These are phyloP conservation scores for Malurus melanocephalus DNA, from an alignment of 2,113 vertebrate genomes.

Conservation along the genomic window DNA sequence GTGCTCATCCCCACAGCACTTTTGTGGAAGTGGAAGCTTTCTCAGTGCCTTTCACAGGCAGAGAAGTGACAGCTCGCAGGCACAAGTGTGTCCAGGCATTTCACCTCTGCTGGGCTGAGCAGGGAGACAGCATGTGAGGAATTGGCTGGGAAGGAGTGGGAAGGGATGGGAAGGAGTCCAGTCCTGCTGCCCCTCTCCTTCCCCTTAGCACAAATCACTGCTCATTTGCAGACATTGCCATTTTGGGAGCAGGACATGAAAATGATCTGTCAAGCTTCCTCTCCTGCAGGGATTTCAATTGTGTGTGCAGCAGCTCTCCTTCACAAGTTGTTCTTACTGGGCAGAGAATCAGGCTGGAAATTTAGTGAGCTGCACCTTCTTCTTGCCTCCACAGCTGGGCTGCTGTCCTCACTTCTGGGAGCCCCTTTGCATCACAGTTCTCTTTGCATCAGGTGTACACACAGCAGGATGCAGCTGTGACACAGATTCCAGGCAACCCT, in stretches of 20 bases:
- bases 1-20: not conserved
- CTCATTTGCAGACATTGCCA: not conserved
- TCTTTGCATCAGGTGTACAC: not conserved
- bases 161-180: not conserved
- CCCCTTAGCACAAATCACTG: not conserved
- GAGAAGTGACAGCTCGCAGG: not conserved
- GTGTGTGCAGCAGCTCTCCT: not conserved
- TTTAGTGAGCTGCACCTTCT: not conserved
- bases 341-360: not conserved
- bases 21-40: not conserved
- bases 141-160: not conserved
- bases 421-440: accelerated
- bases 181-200: not conserved
- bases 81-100: not conserved
- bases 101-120: accelerated
- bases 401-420: not conserved
- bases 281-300: not conserved
- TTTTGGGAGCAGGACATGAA: not conserved
- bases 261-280: not conserved
- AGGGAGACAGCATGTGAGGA: accelerated
- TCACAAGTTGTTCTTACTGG: not conserved
- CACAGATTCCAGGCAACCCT: not conserved
- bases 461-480: not conserved
- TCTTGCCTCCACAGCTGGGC: not conserved
- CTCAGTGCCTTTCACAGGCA: accelerated